Evolutionary conservation across 2,797 vertebrate species (phyloP).

Genomic region (Galagoides demidoff): DNA sequence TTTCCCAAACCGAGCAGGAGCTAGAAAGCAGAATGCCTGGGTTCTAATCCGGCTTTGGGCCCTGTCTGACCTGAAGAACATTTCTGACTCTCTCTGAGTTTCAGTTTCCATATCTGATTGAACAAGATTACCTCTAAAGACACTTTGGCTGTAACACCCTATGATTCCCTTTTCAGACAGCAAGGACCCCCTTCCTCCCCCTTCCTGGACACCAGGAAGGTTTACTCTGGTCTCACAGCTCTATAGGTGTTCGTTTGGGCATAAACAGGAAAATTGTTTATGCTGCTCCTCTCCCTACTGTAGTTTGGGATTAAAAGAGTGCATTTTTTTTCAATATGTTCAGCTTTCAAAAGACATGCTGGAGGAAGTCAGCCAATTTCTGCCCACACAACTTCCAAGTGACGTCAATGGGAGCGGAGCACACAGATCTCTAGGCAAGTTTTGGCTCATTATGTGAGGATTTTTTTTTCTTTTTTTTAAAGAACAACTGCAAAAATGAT

Average conservation of each 20-base stretch:
- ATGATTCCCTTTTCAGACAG: not conserved
- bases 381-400: conserved; percentile 84
- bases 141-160: not conserved
- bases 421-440: conserved; percentile 82
- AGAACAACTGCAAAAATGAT: conserved; percentile 84
- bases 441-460: conserved; percentile 81
- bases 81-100: conserved; percentile 35
- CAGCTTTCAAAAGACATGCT: conserved; percentile 81
- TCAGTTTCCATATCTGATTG: conserved; percentile 22
- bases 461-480: conserved; percentile 65
- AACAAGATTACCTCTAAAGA: conserved; percentile 25
- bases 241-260: conserved; percentile 45
- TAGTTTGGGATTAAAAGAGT: conserved; percentile 74
- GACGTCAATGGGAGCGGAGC: conserved; percentile 82
- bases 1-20: not conserved
- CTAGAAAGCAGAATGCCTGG: not conserved
- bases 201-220: not conserved
- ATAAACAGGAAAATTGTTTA: conserved; percentile 67
- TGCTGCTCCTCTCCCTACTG: conserved; percentile 62
- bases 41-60: not conserved
- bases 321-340: conserved; percentile 71
- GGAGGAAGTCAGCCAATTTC: conserved; percentile 83
- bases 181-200: not conserved
- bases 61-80: not conserved
- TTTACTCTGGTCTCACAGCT: not conserved